These are phyloP conservation scores for Volucella inflata DNA, from an alignment of 2,888 invertebrate genomes.

Conservation along the genomic window DNA sequence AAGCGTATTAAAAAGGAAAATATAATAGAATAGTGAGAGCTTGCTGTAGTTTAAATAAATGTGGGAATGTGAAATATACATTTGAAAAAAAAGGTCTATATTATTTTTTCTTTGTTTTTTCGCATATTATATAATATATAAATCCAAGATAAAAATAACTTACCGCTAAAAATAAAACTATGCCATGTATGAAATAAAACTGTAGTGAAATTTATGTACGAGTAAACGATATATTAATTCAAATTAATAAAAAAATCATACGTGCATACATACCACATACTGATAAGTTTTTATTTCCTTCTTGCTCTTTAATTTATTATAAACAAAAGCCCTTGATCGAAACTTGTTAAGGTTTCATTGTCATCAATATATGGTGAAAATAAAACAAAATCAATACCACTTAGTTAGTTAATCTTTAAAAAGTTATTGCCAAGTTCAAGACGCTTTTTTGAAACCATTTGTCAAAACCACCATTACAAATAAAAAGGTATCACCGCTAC, in stretches of 20 bases:
- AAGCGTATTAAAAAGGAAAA: background rate
- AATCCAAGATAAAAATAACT: too few relatives aligned
- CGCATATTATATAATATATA: too few relatives aligned
- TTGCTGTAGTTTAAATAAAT: too few relatives aligned
- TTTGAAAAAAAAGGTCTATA: too few relatives aligned
- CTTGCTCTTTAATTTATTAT: background rate
- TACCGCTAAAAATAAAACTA: background rate
- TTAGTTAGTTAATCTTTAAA: slow-evolving; percentile 5
- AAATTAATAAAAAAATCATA: too few relatives aligned
- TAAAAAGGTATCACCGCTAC: too few relatives aligned
- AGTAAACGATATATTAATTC: too few relatives aligned
- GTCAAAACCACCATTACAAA: background rate
- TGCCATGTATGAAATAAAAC: background rate
- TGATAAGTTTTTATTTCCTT: background rate
- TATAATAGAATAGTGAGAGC: background rate
- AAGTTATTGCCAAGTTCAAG: slow-evolving; percentile 64
- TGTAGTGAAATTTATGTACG: background rate
- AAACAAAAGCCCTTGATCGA: slow-evolving; percentile 41
- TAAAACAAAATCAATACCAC: slow-evolving; percentile 51
- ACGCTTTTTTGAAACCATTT: background rate
- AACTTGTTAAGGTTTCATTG: slow-evolving; percentile 54
- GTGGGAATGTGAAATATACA: too few relatives aligned
- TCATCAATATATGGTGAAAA: slow-evolving; percentile 11
- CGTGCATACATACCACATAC: too few relatives aligned
- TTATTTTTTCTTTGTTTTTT: too few relatives aligned